Conservation (phyloP, 2,888 invertebrate genomes). For the Chelonus formosanus region DNA sequence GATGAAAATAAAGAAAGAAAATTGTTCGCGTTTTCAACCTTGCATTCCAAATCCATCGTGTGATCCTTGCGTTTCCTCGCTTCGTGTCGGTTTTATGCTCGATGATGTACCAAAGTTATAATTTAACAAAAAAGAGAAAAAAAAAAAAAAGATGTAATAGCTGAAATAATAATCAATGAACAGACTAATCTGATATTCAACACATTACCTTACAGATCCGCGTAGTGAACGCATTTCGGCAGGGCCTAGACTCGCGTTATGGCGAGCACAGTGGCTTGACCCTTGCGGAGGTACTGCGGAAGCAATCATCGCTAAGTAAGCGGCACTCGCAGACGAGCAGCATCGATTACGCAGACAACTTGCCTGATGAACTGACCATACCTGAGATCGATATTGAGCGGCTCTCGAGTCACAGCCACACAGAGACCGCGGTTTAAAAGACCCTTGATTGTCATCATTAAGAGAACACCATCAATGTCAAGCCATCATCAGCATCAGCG, state of each 20-base stretch:
- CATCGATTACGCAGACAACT: conserved; percentile 90
- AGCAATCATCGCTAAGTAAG: conserved; percentile 92
- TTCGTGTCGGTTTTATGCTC: too few relatives aligned
- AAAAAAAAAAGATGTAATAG: conserved; percentile 22
- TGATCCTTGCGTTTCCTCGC: too few relatives aligned
- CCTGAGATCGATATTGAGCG: conserved; percentile 93
- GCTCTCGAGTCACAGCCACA: conserved; percentile 91
- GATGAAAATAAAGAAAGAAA: too few relatives aligned
- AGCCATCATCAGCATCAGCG: too few relatives aligned
- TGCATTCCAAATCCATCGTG: too few relatives aligned
- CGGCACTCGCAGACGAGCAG: conserved; percentile 91
- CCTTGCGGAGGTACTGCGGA: conserved; percentile 91
- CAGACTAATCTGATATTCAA: conserved; percentile 27
- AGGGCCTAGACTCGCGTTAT: conserved; percentile 92
- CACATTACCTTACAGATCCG: conserved; percentile 85
- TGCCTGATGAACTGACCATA: conserved; percentile 87
- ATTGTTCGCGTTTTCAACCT: too few relatives aligned
- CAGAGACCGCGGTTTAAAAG: conserved; percentile 88
- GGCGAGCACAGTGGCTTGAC: conserved; percentile 93
- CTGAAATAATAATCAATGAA: background rate
- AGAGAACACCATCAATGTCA: conserved; percentile 6
- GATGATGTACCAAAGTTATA: too few relatives aligned
- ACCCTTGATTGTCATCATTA: background rate
- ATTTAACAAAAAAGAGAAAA: background rate
- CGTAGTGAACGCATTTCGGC: conserved; percentile 99